phyloP scores from a whole-genome alignment of 2,113 vertebrate genomes.

The Lipotes vexillifer region DNA sequence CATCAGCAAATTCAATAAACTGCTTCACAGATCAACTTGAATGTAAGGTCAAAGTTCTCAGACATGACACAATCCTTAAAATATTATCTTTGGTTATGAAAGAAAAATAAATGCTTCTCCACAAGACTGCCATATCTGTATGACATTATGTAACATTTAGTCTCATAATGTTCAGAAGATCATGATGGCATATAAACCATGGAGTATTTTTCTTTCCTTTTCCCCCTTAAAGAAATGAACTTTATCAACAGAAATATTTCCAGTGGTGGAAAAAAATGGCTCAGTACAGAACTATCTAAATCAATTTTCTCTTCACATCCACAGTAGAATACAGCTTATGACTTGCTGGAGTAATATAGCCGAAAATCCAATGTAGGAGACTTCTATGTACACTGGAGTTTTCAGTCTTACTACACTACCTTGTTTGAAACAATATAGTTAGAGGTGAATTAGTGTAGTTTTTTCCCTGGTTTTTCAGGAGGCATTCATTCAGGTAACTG shows the following conservation, averaged over 20 bases:
- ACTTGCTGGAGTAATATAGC: background rate
- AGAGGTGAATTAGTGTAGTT: background rate
- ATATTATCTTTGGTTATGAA: background rate
- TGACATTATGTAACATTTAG: background rate
- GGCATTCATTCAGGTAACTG: background rate
- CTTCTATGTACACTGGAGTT: background rate
- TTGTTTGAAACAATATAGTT: background rate
- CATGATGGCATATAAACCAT: background rate
- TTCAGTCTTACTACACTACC: background rate
- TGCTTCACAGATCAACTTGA: background rate
- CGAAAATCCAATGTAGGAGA: background rate
- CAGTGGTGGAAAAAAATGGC: background rate
- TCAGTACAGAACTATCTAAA: slow-evolving; percentile 24
- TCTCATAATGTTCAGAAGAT: background rate
- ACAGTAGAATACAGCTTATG: background rate
- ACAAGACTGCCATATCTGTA: background rate
- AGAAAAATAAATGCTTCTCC: background rate
- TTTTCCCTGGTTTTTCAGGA: background rate
- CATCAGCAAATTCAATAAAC: slow-evolving; percentile 17
- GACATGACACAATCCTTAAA: background rate
- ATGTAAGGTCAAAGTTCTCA: slow-evolving; percentile 15
- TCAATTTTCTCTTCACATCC: slow-evolving; percentile 18
- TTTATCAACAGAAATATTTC: slow-evolving; percentile 11
- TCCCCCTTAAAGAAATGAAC: background rate
- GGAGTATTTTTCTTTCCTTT: background rate